These are phyloP conservation scores for Thamnophis elegans DNA, from an alignment of 2,797 vertebrate genomes.

Conservation along the genomic window DNA sequence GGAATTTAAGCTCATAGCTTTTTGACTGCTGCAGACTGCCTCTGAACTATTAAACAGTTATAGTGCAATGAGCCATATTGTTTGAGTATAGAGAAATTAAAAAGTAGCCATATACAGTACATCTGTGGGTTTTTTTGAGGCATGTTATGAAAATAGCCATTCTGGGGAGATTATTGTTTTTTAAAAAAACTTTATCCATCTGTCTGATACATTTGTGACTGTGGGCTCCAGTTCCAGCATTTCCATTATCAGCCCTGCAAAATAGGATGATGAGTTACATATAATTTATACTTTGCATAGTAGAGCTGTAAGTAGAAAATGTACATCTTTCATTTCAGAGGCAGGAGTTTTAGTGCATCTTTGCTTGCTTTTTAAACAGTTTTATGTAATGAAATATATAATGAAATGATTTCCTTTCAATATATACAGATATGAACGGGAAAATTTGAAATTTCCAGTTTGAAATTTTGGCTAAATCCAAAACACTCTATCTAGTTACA, in stretches of 20 bases:
- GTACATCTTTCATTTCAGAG: constrained; percentile 51
- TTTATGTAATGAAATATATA: constrained; percentile 61
- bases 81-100: constrained; percentile 59
- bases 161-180: constrained; percentile 56
- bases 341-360: constrained; percentile 66
- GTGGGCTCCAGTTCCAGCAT: constrained; percentile 60
- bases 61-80: constrained; percentile 52
- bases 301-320: constrained; percentile 58
- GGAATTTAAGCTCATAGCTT: constrained; percentile 6
- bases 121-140: constrained; percentile 65
- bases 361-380: constrained; percentile 58
- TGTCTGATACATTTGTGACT: constrained; percentile 65
- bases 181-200: constrained; percentile 62
- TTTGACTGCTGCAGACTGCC: constrained; percentile 44
- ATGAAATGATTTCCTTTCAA: constrained; percentile 60
- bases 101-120: constrained; percentile 46
- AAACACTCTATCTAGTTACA: constrained; percentile 55
- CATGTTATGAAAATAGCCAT: constrained; percentile 63
- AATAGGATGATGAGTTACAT: constrained; percentile 20
- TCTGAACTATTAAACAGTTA: constrained; percentile 32
- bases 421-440: constrained; percentile 57
- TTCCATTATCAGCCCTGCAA: constrained; percentile 46
- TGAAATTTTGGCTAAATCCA: constrained; percentile 49
- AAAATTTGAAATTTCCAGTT: constrained; percentile 41
- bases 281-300: constrained; percentile 54